A percentile compares a stretch with the other conserved stretches of the same genome.
These are phyloP conservation scores for Helleia helle DNA, from an alignment of 2,888 invertebrate genomes.

Conservation along the genomic window DNA sequence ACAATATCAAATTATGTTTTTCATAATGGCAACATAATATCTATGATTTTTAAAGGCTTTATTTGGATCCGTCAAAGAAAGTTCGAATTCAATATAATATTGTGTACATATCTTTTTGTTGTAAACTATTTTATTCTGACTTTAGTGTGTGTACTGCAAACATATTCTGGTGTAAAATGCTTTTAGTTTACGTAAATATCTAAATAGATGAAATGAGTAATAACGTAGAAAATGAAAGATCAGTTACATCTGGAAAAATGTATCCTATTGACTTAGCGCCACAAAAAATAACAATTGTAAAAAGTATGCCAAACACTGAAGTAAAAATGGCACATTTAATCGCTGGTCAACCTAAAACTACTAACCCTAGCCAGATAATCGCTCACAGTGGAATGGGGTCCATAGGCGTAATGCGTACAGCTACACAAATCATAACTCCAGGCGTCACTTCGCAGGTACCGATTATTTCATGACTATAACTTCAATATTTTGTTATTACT, in stretches of 20 bases:
- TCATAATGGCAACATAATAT: background rate
- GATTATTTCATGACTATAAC: background rate
- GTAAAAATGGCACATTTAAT: slow-evolving; percentile 66
- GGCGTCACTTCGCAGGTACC: slow-evolving; percentile 59
- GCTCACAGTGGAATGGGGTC: slow-evolving; percentile 42
- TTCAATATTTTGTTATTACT: no score
- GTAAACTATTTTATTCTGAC: background rate
- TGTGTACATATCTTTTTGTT: slow-evolving; percentile 9
- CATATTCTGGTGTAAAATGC: slow-evolving; percentile 9
- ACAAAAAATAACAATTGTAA: slow-evolving; percentile 68
- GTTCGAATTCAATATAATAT: slow-evolving; percentile 21
- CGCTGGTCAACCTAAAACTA: slow-evolving; percentile 49
- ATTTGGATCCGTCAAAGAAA: slow-evolving; percentile 23
- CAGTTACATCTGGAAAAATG: slow-evolving; percentile 70
- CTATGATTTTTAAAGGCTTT: slow-evolving; percentile 18
- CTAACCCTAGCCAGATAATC: slow-evolving; percentile 49
- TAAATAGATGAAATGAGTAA: slow-evolving; percentile 46
- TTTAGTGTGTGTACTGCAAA: slow-evolving; percentile 1
- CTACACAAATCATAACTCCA: slow-evolving; percentile 60
- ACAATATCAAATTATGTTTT: no score
- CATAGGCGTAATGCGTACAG: slow-evolving; percentile 58
- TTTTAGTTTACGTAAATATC: background rate
- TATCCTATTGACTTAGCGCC: slow-evolving; percentile 71
- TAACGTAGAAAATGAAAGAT: slow-evolving; percentile 72
- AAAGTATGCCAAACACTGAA: slow-evolving; percentile 56